These are phyloP conservation scores for Chrysolina americana DNA, from an alignment of 2,888 invertebrate species.

Conservation along the genomic window DNA sequence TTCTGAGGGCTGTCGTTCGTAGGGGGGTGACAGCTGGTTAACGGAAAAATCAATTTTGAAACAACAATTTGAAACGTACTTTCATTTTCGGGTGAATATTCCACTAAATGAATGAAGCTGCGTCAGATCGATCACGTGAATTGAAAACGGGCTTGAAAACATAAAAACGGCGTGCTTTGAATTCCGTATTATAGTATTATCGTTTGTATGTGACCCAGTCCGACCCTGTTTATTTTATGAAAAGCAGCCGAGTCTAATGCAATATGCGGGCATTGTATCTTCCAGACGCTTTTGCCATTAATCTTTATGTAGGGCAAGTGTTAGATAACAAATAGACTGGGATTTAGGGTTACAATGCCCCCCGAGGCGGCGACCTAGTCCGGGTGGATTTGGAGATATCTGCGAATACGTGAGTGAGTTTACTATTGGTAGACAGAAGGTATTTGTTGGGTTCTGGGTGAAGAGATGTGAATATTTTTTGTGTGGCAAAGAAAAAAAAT, in stretches of 20 bases:
- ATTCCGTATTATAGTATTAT: background rate
- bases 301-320: constrained; percentile 40
- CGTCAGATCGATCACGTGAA: background rate
- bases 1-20: too few relatives aligned
- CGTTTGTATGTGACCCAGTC: background rate
- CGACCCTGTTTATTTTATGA: constrained; percentile 14
- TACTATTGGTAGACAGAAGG: background rate
- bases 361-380: constrained; percentile 19
- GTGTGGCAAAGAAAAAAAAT: too few relatives aligned
- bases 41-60: too few relatives aligned
- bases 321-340: constrained; percentile 35
- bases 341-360: constrained; percentile 26
- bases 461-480: background rate
- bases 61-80: too few relatives aligned
- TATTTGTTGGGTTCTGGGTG: background rate
- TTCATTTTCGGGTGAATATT: too few relatives aligned
- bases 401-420: constrained; percentile 4
- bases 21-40: too few relatives aligned
- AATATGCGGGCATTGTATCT: constrained; percentile 35
- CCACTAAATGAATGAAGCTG: too few relatives aligned
- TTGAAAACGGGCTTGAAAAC: background rate
- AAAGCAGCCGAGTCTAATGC: constrained; percentile 25
- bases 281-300: constrained; percentile 32
- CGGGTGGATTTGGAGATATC: constrained; percentile 5
- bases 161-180: background rate